Conservation (phyloP, 2,113 vertebrate genomes). For the Poeciliopsis retropinna region DNA sequence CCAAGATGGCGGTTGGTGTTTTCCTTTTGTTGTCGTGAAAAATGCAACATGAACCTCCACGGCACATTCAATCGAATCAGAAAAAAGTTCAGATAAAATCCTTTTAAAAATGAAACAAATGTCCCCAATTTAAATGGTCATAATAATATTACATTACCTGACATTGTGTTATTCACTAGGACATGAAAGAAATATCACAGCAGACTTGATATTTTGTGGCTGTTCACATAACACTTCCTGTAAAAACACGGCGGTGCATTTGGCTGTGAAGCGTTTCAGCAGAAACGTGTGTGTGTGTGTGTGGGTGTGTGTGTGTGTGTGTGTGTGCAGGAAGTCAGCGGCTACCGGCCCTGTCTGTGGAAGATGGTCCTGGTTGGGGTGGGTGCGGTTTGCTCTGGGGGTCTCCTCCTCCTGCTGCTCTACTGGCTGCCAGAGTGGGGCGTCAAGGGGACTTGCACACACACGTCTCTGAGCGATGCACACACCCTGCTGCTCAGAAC, state of each 20-base stretch:
- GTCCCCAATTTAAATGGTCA: no score
- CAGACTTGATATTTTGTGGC: neutral
- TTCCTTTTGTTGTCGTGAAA: no score
- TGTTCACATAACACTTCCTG: neutral
- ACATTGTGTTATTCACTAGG: no score
- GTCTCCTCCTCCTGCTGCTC: slow-evolving; percentile 92
- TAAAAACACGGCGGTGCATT: neutral
- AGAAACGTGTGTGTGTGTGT: neutral
- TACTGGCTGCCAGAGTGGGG: slow-evolving; percentile 96
- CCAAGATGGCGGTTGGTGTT: no score
- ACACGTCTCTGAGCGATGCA: slow-evolving; percentile 81
- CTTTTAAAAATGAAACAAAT: no score
- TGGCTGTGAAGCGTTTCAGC: neutral
- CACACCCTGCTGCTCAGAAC: slow-evolving; percentile 89
- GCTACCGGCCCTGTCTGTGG: slow-evolving; percentile 88
- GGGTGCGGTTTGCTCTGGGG: slow-evolving; percentile 86
- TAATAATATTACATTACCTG: no score
- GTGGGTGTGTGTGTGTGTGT: neutral
- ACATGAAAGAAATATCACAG: no score
- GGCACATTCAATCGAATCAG: no score
- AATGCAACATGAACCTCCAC: no score
- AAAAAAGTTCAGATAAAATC: no score
- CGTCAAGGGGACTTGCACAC: slow-evolving; percentile 85
- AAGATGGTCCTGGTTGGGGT: slow-evolving; percentile 84
- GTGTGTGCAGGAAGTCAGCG: slow-evolving; percentile 85